A percentile compares a stretch with the other conserved stretches of the same genome.
Conservation (phyloP, 2,888 invertebrate genomes). For the Arenicola marina region DNA sequence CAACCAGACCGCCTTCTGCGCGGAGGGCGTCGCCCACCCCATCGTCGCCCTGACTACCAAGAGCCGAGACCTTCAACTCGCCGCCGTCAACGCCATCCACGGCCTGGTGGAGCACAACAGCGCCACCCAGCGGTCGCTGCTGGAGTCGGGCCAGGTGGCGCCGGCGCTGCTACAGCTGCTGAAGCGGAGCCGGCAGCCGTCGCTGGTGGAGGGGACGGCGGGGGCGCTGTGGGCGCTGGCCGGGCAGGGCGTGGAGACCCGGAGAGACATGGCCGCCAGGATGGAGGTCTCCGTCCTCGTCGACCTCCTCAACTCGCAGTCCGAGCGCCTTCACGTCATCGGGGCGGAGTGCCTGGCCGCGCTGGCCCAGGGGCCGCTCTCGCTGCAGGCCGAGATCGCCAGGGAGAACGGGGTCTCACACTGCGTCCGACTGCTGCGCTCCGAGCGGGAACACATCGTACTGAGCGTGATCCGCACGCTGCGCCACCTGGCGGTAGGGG, state of each 20-base stretch:
- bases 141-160: slow-evolving; percentile 47
- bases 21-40: slow-evolving; percentile 46
- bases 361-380: slow-evolving; percentile 53
- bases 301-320: slow-evolving; percentile 53
- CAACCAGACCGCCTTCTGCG: slow-evolving; percentile 52
- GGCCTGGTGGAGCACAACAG: slow-evolving; percentile 49
- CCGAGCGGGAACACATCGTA: slow-evolving; percentile 55
- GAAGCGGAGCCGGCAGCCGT: slow-evolving; percentile 34
- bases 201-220: slow-evolving; percentile 49
- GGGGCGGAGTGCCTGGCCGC: slow-evolving; percentile 58
- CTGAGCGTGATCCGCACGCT: slow-evolving; percentile 54
- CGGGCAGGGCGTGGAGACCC: slow-evolving; percentile 49
- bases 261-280: slow-evolving; percentile 50
- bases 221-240: slow-evolving; percentile 57
- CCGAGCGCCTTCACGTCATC: slow-evolving; percentile 55
- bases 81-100: slow-evolving; percentile 55
- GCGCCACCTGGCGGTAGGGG: slow-evolving; percentile 53
- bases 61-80: slow-evolving; percentile 50
- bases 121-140: slow-evolving; percentile 44
- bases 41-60: slow-evolving; percentile 46
- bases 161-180: slow-evolving; percentile 55
- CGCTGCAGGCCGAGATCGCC: slow-evolving; percentile 50
- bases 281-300: slow-evolving; percentile 55
- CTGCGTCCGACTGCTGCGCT: slow-evolving; percentile 48
- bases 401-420: slow-evolving; percentile 52